Conservation (phyloP, 2,888 invertebrate species). For the Beris chalybata region DNA sequence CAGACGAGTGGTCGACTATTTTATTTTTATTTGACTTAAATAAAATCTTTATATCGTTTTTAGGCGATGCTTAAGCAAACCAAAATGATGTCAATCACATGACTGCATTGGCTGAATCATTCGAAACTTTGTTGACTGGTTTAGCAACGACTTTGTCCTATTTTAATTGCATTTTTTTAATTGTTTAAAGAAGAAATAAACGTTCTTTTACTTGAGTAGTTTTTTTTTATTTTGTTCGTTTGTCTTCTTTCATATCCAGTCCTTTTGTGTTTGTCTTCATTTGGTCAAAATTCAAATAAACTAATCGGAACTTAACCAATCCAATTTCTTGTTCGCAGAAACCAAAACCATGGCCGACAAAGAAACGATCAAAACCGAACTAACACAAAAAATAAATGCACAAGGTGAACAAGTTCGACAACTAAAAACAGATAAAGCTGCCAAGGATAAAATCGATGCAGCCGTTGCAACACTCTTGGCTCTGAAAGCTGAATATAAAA, state of each 20-base stretch:
- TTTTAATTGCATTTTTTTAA: constrained; percentile 34
- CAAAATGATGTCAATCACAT: constrained; percentile 23
- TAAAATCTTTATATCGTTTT: too few relatives aligned
- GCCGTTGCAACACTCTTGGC: constrained; percentile 59
- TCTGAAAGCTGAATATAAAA: constrained; percentile 67
- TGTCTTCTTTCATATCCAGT: too few relatives aligned
- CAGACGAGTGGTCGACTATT: too few relatives aligned
- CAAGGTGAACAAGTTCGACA: constrained; percentile 66
- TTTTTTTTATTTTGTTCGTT: too few relatives aligned
- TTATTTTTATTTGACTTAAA: too few relatives aligned
- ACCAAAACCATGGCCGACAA: constrained; percentile 1
- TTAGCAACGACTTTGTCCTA: constrained; percentile 34
- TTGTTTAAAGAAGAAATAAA: constrained; percentile 44
- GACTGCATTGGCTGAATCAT: constrained; percentile 46
- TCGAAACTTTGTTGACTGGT: constrained; percentile 43
- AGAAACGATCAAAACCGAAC: constrained; percentile 45
- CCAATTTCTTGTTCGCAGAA: background rate
- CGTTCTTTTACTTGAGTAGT: constrained; percentile 43
- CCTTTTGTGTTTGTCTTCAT: too few relatives aligned
- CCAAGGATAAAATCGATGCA: constrained; percentile 57
- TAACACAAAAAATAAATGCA: constrained; percentile 59
- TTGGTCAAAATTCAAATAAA: too few relatives aligned
- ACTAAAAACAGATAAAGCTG: constrained; percentile 58
- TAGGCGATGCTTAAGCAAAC: too few relatives aligned
- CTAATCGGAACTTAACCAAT: background rate